Evolutionary conservation across 2,888 invertebrate genomes (phyloP).

Genomic region (Thalpophila matura): DNA sequence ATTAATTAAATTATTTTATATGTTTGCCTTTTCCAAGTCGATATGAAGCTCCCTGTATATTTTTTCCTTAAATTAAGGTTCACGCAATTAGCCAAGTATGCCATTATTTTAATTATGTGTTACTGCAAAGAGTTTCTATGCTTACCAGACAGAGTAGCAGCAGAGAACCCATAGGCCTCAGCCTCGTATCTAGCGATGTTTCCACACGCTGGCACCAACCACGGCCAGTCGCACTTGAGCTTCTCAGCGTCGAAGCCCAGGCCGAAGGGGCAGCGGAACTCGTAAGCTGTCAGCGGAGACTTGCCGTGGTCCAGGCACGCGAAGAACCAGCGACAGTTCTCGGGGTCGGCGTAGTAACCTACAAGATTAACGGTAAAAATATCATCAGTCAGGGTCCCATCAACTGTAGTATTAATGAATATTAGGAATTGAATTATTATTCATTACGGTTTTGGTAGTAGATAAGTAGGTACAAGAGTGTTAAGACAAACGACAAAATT

Average conservation of each 20-base stretch:
- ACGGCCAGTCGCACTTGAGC: constrained; percentile 95
- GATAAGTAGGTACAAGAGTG: too few relatives aligned
- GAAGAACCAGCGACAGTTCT: constrained; percentile 96
- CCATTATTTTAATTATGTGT: too few relatives aligned
- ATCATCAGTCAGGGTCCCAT: too few relatives aligned
- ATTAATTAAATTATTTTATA: not conserved
- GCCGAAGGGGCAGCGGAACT: constrained; percentile 95
- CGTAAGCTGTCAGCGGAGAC: constrained; percentile 92
- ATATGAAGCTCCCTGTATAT: too few relatives aligned
- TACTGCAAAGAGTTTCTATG: not conserved
- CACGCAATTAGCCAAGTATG: too few relatives aligned
- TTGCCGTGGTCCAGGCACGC: constrained; percentile 94
- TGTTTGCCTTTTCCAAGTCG: not conserved
- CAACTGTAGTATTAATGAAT: too few relatives aligned
- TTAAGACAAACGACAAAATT: too few relatives aligned
- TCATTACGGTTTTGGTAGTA: too few relatives aligned
- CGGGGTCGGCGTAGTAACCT: constrained; percentile 95
- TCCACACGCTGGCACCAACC: constrained; percentile 93
- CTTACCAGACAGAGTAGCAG: constrained; percentile 83
- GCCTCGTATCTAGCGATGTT: constrained; percentile 89
- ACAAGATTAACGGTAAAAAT: constrained; percentile 3
- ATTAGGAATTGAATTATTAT: too few relatives aligned
- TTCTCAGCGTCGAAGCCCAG: constrained; percentile 94
- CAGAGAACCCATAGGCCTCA: constrained; percentile 85
- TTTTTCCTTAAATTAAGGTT: too few relatives aligned